Evolutionary conservation across 2,797 vertebrate species (phyloP), one percentile per base, ranked within the genome.

Genomic region (Pseudochirops cupreus): DNA sequence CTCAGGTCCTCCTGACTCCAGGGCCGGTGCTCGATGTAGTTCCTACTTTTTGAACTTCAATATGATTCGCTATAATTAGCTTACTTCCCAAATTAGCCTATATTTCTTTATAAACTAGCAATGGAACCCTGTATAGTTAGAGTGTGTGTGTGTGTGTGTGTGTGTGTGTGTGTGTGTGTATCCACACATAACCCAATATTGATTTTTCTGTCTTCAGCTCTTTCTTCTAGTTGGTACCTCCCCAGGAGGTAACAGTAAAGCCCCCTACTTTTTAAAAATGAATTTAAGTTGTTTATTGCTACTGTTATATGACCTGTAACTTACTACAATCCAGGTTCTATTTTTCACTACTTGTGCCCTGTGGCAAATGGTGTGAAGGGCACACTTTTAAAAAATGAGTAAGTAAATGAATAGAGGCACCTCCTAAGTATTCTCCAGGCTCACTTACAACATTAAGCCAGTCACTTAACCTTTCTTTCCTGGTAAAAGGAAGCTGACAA

Each of bases 371-470:
- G 21, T 57, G 0, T 90, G 74, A 94, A 91, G 4, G 31, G 46
- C 10, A 92, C 39, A 93, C 28, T 58, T 95, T 93, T 67, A 52
- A 96, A 95, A 94, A 0, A 33, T 95, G 82, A 93, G 93, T 50
- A 62, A 93, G 91, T 92, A 57, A 95, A 92, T 93, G 16, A 91
- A n/a, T 91, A n/a, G 92, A 92, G 9, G 31, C 1, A 67, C 31
- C 24, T 1, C 33, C n/a, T 55, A 54, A n/a, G 1, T 95, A 4
- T 94, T 91, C 39, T 92, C 94, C 5, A 21, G 94, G 92, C 50
- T 91, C 24, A 52, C 6, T 56, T 82, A 39, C 91, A 46, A 89
- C 29, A 10, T 58, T 93, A 31, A 31, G 91, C 13, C 67, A 74
- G 7, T 94, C 55, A 91, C 57, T 91, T 93, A 91, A 39, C 53